Evolutionary conservation across 1,140 invertebrate species (phyloP).

Genomic region (Lordiphosa collinella): DNA sequence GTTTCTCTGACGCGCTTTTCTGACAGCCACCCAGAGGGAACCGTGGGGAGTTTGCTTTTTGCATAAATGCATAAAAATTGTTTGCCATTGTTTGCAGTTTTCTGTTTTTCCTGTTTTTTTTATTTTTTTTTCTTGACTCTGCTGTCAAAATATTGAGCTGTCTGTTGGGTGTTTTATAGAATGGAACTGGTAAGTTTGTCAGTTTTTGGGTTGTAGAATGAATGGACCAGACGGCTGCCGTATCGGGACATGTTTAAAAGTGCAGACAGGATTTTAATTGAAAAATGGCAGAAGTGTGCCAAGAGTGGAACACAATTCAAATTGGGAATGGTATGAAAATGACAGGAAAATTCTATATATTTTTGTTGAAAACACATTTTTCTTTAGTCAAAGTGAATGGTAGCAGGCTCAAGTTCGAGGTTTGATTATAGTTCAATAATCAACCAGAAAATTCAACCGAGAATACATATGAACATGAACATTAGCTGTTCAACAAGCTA

Average conservation of each 20-base stretch:
- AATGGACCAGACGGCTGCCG: not conserved
- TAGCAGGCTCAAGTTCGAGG: too few species aligned
- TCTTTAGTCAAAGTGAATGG: too few species aligned
- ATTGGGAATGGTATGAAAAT: not conserved
- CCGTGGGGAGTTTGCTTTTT: conserved; percentile 40
- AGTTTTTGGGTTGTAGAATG: conserved; percentile 16
- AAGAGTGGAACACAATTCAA: not conserved
- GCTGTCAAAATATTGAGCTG: conserved; percentile 76
- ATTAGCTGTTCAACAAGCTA: too few species aligned
- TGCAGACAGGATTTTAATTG: conserved; percentile 63
- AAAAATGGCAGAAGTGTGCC: conserved; percentile 33
- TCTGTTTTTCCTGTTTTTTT: conserved; percentile 9
- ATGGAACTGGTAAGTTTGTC: conserved; percentile 35
- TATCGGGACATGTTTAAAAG: conserved; percentile 37
- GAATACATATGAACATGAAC: too few species aligned
- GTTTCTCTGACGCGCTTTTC: conserved; percentile 43
- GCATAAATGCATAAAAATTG: conserved; percentile 77
- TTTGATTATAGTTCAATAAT: too few species aligned
- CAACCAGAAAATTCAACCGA: too few species aligned
- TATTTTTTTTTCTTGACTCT: conserved; percentile 23
- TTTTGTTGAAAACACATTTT: too few species aligned
- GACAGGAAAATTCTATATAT: not conserved
- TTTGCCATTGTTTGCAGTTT: conserved; percentile 70
- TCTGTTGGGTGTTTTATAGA: conserved; percentile 50
- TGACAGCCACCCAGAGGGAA: conserved; percentile 41